Conservation (phyloP, 2,113 vertebrate genomes). For the Prochilodus magdalenae region DNA sequence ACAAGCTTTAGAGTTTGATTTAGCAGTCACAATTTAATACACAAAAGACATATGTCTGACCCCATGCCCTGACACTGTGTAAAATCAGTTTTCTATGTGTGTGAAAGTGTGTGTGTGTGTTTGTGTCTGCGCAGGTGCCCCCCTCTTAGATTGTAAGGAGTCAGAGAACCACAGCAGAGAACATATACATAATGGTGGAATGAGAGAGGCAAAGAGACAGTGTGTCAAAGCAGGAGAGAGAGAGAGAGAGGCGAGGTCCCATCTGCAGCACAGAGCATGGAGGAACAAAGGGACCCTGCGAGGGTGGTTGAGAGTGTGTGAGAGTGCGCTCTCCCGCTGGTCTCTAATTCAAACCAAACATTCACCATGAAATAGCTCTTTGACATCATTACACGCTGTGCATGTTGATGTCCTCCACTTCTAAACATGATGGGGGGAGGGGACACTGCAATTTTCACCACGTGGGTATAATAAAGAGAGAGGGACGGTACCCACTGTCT, state of each 20-base stretch:
- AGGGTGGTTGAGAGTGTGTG: conserved; percentile 51
- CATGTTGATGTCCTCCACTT: conserved; percentile 62
- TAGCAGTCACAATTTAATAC: too few relatives aligned
- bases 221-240: conserved; percentile 28
- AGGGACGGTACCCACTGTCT: conserved; percentile 31
- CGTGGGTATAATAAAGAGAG: conserved; percentile 54
- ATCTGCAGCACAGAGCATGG: conserved; percentile 51
- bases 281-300: conserved; percentile 59
- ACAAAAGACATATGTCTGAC: too few relatives aligned
- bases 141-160: conserved; percentile 26
- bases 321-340: conserved; percentile 62
- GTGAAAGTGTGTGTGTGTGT: background rate
- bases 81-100: background rate
- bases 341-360: conserved; percentile 68
- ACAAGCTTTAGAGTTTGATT: too few relatives aligned
- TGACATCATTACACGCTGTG: conserved; percentile 66
- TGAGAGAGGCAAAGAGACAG: conserved; percentile 39
- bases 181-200: conserved; percentile 45
- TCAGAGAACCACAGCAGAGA: conserved; percentile 21
- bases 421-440: conserved; percentile 55
- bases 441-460: conserved; percentile 52
- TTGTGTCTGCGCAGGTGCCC: conserved; percentile 32
- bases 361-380: conserved; percentile 69
- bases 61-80: too few relatives aligned
- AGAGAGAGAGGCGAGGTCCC: conserved; percentile 39